Evolutionary conservation across 2,888 invertebrate genomes (phyloP).

Genomic region (Lasioglossum marginatum): DNA sequence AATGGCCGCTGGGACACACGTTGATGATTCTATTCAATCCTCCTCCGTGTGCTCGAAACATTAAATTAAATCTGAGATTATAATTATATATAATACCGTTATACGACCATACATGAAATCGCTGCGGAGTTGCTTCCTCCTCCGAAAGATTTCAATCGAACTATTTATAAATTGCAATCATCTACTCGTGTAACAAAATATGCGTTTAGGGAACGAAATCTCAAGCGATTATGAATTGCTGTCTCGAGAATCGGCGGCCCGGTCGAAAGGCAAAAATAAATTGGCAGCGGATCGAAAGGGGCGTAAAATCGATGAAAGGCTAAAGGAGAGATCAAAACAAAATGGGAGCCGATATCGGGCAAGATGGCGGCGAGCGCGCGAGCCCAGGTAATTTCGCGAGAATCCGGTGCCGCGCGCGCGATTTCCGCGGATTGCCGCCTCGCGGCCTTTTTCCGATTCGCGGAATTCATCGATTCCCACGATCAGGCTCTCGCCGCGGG

Average conservation of each 20-base stretch:
- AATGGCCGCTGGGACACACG: neutral
- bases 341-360: constrained; percentile 18
- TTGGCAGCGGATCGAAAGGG: neutral
- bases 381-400: constrained; percentile 32
- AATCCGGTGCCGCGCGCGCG: constrained; percentile 15
- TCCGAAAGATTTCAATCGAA: neutral
- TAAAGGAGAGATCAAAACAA: neutral
- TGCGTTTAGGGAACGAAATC: too few species aligned
- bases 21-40: neutral
- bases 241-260: too few species aligned
- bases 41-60: neutral
- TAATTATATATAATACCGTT: neutral
- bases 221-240: too few species aligned
- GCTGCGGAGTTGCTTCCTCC: neutral
- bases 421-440: constrained; percentile 25
- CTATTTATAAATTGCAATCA: neutral
- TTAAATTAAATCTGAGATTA: constrained; percentile 1
- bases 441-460: constrained; percentile 44
- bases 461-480: constrained; percentile 58
- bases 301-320: neutral
- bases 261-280: neutral
- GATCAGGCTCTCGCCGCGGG: constrained; percentile 35
- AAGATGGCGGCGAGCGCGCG: constrained; percentile 16
- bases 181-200: too few species aligned
- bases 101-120: neutral